phyloP scores from a whole-genome alignment of 2,797 vertebrate species.

The Heteromormyrus szaboi region DNA sequence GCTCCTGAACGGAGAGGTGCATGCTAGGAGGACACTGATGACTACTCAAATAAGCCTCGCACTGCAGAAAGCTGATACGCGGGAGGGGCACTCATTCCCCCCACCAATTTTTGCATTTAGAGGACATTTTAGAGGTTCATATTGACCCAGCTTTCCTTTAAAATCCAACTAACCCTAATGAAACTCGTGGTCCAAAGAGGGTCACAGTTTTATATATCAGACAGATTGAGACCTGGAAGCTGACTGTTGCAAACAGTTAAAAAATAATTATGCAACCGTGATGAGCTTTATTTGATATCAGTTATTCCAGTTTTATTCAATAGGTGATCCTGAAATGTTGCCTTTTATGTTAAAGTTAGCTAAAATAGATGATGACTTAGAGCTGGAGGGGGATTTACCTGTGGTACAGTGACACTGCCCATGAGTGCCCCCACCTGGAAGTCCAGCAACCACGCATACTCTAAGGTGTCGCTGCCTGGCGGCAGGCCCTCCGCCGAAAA shows the following conservation, averaged over 20 bases:
- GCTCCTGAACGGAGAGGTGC: neutral
- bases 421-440: slow-evolving; percentile 85
- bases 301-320: neutral
- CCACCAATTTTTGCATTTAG: neutral
- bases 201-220: neutral
- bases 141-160: neutral
- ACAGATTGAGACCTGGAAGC: neutral
- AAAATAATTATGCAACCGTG: neutral
- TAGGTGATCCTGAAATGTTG: neutral
- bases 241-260: neutral
- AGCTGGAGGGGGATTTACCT: slow-evolving; percentile 58
- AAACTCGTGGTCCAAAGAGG: neutral
- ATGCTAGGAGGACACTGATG: neutral
- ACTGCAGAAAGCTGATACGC: neutral
- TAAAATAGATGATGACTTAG: neutral
- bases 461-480: slow-evolving; percentile 79
- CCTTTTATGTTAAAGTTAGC: neutral
- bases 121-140: neutral
- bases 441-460: slow-evolving; percentile 96
- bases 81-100: neutral
- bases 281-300: neutral
- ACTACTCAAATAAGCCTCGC: neutral
- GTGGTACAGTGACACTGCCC: slow-evolving; percentile 85
- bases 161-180: neutral
- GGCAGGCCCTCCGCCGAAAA: slow-evolving; percentile 90